These are phyloP conservation scores for Macrophya annulata DNA, from an alignment of 2,888 invertebrate species.

Conservation along the genomic window DNA sequence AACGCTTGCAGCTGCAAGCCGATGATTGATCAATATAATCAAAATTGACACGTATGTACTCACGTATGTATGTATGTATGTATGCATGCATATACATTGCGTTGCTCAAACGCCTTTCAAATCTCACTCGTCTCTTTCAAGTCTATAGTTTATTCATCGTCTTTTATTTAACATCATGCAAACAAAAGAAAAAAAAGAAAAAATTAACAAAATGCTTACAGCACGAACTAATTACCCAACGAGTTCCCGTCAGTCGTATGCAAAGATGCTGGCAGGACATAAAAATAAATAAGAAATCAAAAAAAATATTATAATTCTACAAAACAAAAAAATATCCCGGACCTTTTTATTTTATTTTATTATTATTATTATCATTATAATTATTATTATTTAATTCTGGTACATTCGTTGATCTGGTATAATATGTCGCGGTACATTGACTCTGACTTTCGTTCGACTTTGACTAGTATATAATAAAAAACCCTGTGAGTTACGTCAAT, in stretches of 20 bases:
- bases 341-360: too few relatives aligned
- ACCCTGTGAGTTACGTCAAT: conserved; percentile 19
- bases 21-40: conserved; percentile 7
- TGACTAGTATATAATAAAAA: conserved; percentile 8
- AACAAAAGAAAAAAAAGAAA: neutral
- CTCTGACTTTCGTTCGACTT: neutral
- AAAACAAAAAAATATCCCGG: neutral
- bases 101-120: neutral
- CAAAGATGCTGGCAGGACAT: neutral
- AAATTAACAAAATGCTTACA: neutral
- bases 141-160: neutral
- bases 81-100: neutral
- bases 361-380: too few relatives aligned
- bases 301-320: neutral
- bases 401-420: neutral
- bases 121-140: neutral
- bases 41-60: neutral
- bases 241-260: neutral
- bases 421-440: neutral
- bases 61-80: neutral
- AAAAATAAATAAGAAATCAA: neutral
- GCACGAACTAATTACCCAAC: neutral
- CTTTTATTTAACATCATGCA: neutral
- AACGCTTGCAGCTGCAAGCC: neutral
- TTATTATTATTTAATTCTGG: too few relatives aligned